Evolutionary conservation across 2,113 vertebrate species (phyloP).

Genomic region (Bos taurus): DNA sequence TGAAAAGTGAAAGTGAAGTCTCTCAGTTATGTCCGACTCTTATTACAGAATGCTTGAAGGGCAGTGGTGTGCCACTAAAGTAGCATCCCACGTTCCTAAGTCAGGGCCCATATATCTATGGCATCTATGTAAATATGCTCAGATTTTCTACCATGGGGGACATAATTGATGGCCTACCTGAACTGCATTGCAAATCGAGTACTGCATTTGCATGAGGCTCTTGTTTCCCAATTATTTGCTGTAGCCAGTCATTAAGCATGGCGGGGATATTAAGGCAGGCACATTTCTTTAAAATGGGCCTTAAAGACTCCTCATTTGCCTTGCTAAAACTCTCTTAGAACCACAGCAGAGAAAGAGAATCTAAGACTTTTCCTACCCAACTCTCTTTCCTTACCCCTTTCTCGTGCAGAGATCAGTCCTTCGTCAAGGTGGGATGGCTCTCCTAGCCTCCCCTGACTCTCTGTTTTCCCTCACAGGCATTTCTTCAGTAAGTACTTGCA

Average conservation of each 20-base stretch:
- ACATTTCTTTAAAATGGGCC: neutral
- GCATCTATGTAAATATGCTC: too few species aligned
- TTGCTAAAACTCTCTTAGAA: neutral
- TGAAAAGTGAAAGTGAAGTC: too few species aligned
- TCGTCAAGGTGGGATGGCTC: neutral
- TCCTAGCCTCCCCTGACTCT: neutral
- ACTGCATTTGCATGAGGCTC: neutral
- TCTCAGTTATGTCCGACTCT: too few species aligned
- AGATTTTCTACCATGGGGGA: too few species aligned
- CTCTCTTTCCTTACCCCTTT: neutral
- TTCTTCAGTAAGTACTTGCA: neutral
- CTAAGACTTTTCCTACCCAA: neutral
- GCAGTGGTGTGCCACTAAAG: too few species aligned
- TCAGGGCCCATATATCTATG: too few species aligned
- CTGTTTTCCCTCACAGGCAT: neutral
- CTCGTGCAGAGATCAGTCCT: neutral
- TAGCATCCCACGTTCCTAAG: too few species aligned
- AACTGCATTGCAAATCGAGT: too few species aligned
- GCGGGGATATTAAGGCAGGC: neutral
- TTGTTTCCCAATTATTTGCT: neutral
- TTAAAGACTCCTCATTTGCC: neutral
- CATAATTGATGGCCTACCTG: too few species aligned
- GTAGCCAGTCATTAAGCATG: neutral
- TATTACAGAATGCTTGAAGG: too few species aligned
- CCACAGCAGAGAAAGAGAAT: neutral